phyloP scores from a whole-genome alignment of 1,140 invertebrate genomes.

The Bombus difficillimus region DNA sequence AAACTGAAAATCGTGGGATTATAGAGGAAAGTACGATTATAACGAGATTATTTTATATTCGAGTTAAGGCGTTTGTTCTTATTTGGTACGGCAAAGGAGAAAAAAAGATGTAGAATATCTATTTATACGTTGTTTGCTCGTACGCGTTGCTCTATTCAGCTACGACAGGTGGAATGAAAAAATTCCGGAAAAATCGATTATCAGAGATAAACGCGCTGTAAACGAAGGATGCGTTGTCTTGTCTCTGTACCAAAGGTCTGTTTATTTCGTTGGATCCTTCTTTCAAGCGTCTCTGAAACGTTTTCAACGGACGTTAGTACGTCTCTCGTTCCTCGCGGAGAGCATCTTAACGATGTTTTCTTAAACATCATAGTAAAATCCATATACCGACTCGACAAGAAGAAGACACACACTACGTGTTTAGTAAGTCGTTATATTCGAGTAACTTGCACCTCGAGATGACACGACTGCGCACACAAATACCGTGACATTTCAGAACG shows the following conservation, averaged over 20 bases:
- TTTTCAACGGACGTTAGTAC: neutral
- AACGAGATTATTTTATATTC: neutral
- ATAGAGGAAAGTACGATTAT: neutral
- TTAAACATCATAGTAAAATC: neutral
- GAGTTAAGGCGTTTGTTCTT: no score
- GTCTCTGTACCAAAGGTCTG: neutral
- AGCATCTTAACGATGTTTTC: neutral
- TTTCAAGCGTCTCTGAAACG: neutral
- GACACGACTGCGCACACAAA: neutral
- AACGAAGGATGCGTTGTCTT: neutral
- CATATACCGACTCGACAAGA: neutral
- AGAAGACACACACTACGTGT: neutral
- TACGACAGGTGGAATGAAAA: neutral
- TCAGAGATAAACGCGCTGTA: neutral
- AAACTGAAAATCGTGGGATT: neutral
- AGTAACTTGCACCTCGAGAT: neutral
- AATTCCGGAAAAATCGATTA: conserved; percentile 2
- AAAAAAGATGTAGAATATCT: neutral
- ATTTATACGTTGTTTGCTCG: neutral
- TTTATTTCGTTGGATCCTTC: neutral
- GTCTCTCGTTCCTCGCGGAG: neutral
- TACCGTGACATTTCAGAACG: neutral
- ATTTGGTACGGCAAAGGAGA: neutral
- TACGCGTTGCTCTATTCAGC: no score
- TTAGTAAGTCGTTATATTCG: neutral